These are phyloP conservation scores for Gyps fulvus DNA, from an alignment of 2,113 vertebrate genomes.

Conservation along the genomic window DNA sequence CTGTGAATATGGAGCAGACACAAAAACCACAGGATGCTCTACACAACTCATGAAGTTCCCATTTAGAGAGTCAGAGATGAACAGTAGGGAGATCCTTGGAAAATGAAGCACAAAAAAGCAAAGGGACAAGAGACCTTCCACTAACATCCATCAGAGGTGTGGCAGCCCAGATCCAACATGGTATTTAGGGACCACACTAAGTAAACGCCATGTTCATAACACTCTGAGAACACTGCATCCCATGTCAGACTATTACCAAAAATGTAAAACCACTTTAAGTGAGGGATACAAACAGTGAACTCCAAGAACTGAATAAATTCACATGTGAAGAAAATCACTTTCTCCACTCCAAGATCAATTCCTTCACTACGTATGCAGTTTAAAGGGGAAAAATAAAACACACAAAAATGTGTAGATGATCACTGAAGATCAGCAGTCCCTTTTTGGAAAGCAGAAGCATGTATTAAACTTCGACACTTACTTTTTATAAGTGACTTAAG, in stretches of 20 bases:
- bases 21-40: not conserved
- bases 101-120: not conserved
- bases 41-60: not conserved
- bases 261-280: not conserved
- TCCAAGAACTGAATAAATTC: not conserved
- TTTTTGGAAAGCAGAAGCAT: not conserved
- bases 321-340: not conserved
- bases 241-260: not conserved
- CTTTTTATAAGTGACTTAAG: not conserved
- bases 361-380: not conserved
- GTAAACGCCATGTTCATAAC: fast-evolving
- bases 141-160: not conserved
- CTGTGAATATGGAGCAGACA: not conserved
- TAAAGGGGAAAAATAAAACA: not conserved
- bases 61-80: not conserved
- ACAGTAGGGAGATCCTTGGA: not conserved
- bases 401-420: not conserved
- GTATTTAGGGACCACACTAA: not conserved
- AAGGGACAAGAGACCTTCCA: not conserved
- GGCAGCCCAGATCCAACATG: not conserved
- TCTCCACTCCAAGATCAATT: not conserved
- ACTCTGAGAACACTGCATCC: not conserved
- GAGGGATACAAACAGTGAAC: not conserved
- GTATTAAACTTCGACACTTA: not conserved
- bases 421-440: not conserved